Evolutionary conservation across 2,113 vertebrate genomes (phyloP).

Genomic region (Capricornis sumatraensis): DNA sequence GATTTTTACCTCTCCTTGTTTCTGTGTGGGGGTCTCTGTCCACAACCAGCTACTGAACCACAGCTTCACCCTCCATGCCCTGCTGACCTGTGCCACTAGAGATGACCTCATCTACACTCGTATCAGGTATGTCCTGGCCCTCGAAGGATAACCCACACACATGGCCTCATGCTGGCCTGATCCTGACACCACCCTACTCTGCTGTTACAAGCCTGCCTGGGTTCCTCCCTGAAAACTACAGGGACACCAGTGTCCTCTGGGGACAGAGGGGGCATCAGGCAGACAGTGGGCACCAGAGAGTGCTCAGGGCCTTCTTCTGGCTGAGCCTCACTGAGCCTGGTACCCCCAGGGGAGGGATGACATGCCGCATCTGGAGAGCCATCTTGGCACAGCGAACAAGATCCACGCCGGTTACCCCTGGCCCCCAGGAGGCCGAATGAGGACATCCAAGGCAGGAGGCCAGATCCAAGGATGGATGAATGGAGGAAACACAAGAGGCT

Average conservation of each 20-base stretch:
- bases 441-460: not conserved
- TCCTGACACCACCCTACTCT: not conserved
- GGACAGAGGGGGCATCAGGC: not conserved
- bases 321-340: not conserved
- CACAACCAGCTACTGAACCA: conserved; percentile 82
- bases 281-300: not conserved
- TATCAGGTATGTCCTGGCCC: conserved; percentile 75
- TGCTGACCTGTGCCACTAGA: conserved; percentile 82
- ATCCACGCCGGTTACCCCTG: not conserved
- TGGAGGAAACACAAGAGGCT: not conserved
- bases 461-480: not conserved
- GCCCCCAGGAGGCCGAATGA: conserved; percentile 34
- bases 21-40: not conserved
- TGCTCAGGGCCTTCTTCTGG: not conserved
- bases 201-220: not conserved
- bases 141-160: not conserved
- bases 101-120: conserved; percentile 88
- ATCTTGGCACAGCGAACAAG: conserved; percentile 78
- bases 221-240: not conserved
- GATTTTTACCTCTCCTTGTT: not conserved
- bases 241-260: not conserved
- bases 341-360: conserved; percentile 85
- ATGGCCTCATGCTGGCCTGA: not conserved
- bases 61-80: conserved; percentile 85
- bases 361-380: conserved; percentile 87